phyloP scores from a whole-genome alignment of 2,113 vertebrate genomes.

The Urocynchramus pylzowi region DNA sequence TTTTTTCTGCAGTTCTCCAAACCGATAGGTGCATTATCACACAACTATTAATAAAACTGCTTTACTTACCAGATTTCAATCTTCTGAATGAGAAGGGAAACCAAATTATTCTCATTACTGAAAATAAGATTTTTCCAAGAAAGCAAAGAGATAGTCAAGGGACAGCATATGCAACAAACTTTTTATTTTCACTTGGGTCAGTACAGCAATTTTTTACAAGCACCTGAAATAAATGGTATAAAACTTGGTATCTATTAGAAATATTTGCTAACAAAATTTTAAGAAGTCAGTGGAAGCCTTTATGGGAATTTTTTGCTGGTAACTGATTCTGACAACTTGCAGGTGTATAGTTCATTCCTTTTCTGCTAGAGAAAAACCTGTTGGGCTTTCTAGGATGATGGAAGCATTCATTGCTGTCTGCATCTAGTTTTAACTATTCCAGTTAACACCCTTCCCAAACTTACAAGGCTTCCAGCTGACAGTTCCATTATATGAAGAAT shows the following conservation, averaged over 20 bases:
- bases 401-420: not conserved
- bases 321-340: not conserved
- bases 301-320: not conserved
- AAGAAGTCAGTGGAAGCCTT: not conserved
- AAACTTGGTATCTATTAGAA: not conserved
- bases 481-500: not conserved
- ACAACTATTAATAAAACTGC: not conserved
- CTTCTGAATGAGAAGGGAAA: not conserved
- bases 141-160: not conserved
- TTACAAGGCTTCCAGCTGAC: not conserved
- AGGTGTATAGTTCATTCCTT: not conserved
- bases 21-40: fast-evolving
- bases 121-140: not conserved
- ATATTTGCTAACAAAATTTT: not conserved
- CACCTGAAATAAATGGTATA: not conserved
- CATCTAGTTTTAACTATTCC: not conserved
- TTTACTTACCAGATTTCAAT: not conserved
- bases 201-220: not conserved
- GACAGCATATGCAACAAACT: not conserved
- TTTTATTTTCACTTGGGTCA: not conserved
- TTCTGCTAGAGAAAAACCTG: not conserved
- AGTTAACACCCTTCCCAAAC: not conserved
- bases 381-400: not conserved
- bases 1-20: not conserved
- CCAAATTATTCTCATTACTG: not conserved